Evolutionary conservation across 2,113 vertebrate species (phyloP).

Genomic region (Pycnonotus jocosus): DNA sequence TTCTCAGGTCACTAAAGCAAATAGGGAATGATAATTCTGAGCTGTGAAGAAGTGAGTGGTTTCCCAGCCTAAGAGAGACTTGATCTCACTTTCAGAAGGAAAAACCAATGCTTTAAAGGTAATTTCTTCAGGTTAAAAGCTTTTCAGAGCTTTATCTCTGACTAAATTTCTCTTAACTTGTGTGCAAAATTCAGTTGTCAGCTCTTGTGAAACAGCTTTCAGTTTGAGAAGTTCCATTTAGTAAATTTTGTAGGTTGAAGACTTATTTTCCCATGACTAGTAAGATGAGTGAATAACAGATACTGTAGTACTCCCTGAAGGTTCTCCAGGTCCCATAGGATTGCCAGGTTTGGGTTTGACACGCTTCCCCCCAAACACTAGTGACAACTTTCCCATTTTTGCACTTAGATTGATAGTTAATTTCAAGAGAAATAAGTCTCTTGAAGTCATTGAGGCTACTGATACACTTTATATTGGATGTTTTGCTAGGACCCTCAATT

Average conservation of each 20-base stretch:
- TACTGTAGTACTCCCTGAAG: background rate
- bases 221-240: background rate
- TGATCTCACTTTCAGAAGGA: background rate
- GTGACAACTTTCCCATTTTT: background rate
- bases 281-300: background rate
- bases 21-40: background rate
- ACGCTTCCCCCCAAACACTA: too few species aligned
- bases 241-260: background rate
- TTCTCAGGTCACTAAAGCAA: background rate
- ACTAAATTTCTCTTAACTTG: background rate
- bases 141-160: background rate
- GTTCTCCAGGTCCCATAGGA: background rate
- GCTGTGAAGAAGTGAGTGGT: background rate
- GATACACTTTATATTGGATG: background rate
- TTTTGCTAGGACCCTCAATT: background rate
- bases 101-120: background rate
- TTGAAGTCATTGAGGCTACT: background rate
- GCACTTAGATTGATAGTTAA: background rate
- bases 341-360: background rate
- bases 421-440: background rate
- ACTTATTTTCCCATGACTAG: background rate
- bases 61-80: background rate
- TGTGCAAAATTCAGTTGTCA: background rate
- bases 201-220: background rate
- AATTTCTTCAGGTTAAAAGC: background rate